Evolutionary conservation across 2,888 invertebrate genomes (phyloP), one percentile per base, ranked within the genome.

Genomic region (Xestia rhomboidea): DNA sequence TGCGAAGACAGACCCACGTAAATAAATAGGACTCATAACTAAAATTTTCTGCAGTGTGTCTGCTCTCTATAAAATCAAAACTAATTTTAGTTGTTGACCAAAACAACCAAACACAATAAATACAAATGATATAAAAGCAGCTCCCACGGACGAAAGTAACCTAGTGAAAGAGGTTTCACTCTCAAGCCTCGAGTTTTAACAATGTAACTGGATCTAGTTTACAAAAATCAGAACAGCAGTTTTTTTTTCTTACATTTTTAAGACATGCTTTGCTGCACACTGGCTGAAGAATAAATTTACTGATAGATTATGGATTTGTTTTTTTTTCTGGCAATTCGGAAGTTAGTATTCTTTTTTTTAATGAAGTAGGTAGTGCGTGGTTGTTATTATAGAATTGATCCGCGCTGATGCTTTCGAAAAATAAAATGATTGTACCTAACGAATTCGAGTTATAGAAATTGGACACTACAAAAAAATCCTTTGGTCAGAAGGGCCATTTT

Each of bases 141-240:
- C 62, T 87, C 80, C 70, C 84, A 87, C 82, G 76, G 83, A 85
- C 44, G 82, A 85, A 88, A 83, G 87, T 87, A 77, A 73, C 68
- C 49, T 41, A 82, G 72, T 70, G 76, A 74, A 74, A 82, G 83
- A 86, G 38, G 68, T 87, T 89, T 88, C 82, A 83, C 89, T 88
- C 68, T 88, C 81, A 60, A 67, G 64, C n/a, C 21, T 74, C 62
- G 75, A 69, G 51, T 75, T 75, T 51, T 80, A 74, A 85, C 77
- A 77, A 74, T 70, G 63, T 68, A 82, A 72, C 66, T 75, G 73
- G 67, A 80, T 68, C 79, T 75, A 85, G 74, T 85, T 83, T 73
- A 69, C 38, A 68, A 68, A 68, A 81, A 78, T 64, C 62, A 46
- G 64, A 76, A 34, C 54, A 21, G 44, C 13, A 27, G 0, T 34